Percentiles rank a stretch among this genome's conserved stretches.
Evolutionary conservation across 2,888 invertebrate genomes (phyloP).

Genomic region (Philopedon plagiatum): DNA sequence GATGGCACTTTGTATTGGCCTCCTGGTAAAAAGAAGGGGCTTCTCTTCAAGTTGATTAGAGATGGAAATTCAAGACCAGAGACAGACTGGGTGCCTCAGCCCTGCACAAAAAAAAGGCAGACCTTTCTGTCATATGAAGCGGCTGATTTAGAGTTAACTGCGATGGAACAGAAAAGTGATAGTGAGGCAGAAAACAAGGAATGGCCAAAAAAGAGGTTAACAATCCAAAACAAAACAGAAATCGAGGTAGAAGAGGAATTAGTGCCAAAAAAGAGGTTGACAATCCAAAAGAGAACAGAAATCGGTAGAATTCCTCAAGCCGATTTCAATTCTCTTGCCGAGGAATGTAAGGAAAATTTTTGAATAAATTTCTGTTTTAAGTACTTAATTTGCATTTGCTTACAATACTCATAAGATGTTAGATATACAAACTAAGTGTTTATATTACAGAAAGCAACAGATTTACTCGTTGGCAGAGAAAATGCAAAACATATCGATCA

Average conservation of each 20-base stretch:
- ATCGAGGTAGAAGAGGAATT: background rate
- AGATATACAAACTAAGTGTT: background rate
- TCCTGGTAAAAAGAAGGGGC: background rate
- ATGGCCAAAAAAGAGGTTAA: background rate
- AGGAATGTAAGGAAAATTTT: constrained; percentile 20
- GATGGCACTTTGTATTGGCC: constrained; percentile 9
- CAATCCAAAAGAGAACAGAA: constrained; percentile 11
- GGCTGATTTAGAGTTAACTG: constrained; percentile 9
- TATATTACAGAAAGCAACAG: background rate
- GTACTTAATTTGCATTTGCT: background rate
- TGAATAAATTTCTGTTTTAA: background rate
- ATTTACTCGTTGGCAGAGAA: no score
- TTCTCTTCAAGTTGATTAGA: background rate
- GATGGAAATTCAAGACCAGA: constrained; percentile 8
- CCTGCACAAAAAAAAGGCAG: constrained; percentile 5
- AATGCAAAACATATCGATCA: no score
- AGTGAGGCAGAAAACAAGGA: background rate
- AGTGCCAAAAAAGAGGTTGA: background rate
- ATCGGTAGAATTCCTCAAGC: constrained; percentile 7
- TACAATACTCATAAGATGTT: background rate
- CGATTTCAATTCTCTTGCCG: constrained; percentile 12
- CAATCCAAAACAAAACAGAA: background rate
- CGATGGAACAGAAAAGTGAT: constrained; percentile 4
- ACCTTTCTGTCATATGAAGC: constrained; percentile 8
- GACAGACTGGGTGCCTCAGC: background rate